phyloP scores from a whole-genome alignment of 2,888 invertebrate species.

The Drosophila differens region DNA sequence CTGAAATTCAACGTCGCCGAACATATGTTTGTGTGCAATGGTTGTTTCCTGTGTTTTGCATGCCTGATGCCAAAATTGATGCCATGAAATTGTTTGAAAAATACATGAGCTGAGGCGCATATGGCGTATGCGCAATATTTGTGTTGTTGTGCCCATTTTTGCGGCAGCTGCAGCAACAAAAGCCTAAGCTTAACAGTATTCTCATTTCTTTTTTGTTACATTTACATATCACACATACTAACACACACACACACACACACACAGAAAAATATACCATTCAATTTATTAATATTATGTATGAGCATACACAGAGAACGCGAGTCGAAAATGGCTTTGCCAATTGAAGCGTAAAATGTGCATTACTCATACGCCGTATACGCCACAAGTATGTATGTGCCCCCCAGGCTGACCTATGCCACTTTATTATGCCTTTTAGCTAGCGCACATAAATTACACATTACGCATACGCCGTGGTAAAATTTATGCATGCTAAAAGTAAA shows the following conservation, averaged over 20 bases:
- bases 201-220: constrained; percentile 15
- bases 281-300: constrained; percentile 75
- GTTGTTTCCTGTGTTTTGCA: constrained; percentile 49
- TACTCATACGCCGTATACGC: constrained; percentile 70
- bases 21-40: constrained; percentile 18
- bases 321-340: constrained; percentile 69
- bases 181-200: constrained; percentile 63
- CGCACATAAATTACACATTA: constrained; percentile 64
- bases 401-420: constrained; percentile 68
- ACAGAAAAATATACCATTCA: constrained; percentile 60
- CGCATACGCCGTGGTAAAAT: constrained; percentile 62
- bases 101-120: constrained; percentile 51
- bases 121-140: constrained; percentile 76
- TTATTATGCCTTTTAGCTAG: constrained; percentile 67
- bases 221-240: constrained; percentile 32
- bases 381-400: constrained; percentile 8
- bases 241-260: constrained; percentile 17
- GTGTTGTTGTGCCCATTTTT: constrained; percentile 37
- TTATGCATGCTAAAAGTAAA: constrained; percentile 60
- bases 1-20: constrained; percentile 24
- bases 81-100: constrained; percentile 48
- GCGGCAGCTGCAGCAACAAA: constrained; percentile 71
- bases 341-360: constrained; percentile 78
- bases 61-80: constrained; percentile 50
- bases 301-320: constrained; percentile 29